These are phyloP conservation scores for Meandrusa payeni DNA, from an alignment of 2,888 invertebrate species.

Conservation along the genomic window DNA sequence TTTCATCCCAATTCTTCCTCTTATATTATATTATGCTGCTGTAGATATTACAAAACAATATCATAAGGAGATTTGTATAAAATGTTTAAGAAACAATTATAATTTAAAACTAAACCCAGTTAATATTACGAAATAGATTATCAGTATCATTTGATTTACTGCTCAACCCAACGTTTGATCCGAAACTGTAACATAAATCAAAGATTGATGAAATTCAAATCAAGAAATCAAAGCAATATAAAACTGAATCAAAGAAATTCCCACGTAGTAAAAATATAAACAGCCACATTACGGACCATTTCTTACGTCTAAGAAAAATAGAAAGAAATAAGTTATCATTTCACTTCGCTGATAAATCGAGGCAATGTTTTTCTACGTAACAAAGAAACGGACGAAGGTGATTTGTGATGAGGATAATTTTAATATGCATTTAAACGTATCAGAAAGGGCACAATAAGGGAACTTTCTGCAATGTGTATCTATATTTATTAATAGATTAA, in stretches of 20 bases:
- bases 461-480: neutral
- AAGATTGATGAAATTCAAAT: conserved; percentile 9
- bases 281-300: conserved; percentile 14
- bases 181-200: conserved; percentile 1
- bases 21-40: too few relatives aligned
- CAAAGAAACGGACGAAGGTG: neutral
- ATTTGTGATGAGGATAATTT: conserved; percentile 3
- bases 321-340: conserved; percentile 14
- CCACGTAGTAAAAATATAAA: conserved; percentile 14
- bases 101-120: too few relatives aligned
- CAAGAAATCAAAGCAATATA: conserved; percentile 7
- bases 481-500: conserved; percentile 12
- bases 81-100: too few relatives aligned
- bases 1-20: too few relatives aligned
- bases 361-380: conserved; percentile 15
- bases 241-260: conserved; percentile 16
- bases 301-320: conserved; percentile 16
- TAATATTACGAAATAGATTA: too few relatives aligned
- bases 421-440: neutral
- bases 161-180: too few relatives aligned
- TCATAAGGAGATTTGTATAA: too few relatives aligned
- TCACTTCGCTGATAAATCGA: conserved; percentile 9
- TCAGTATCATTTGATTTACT: too few relatives aligned
- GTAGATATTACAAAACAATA: too few relatives aligned
- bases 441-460: neutral